Evolutionary conservation across 2,888 invertebrate species (phyloP), one percentile per base, ranked within the genome.

Genomic region (Chrysina gloriosa): DNA sequence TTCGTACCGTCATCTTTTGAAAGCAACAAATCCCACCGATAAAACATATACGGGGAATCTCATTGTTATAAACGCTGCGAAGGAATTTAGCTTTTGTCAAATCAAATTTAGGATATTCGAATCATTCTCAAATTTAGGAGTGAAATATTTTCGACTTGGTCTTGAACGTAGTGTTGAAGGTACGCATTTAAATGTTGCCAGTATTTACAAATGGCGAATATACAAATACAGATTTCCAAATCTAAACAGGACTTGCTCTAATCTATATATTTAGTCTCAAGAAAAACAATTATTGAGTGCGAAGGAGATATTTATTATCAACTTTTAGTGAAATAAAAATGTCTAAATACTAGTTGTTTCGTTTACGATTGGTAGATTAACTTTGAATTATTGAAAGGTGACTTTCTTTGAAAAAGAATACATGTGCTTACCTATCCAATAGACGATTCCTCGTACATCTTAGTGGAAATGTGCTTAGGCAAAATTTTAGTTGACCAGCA

Each of bases 181-280:
- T 21, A 7, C n/a, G 50, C 14, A 50, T 27, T 9, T 50, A 31
- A 50, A 50, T 29, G 9, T 16, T 21, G 29, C 21, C 50, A 50
- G 29, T 50, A 50, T 29, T 29, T 50, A 50, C 50, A 29, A 50
- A 50, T 14, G 27, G 11, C 14, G 9, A 14, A 50, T 50, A 50
- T 27, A 29, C 50, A 29, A 50, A 29, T 29, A 27, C 6, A 14
- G 50, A 23, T 14, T 50, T 29, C 21, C 29, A 50, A 27, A 27
- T 27, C 11, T 50, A 50, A 50, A 50, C 29, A 29, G 3, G 14
- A 27, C 16, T 14, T 4, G 27, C 29, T 16, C 7, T 50, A 50
- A 16, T 27, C 27, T 29, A 50, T 27, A 27, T 50, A 50, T 50
- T 50, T 50, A 50, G 50, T 50, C 50, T 27, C n/a, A 29, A 14